phyloP scores from a whole-genome alignment of 2,113 vertebrate species.

The Plestiodon gilberti region DNA sequence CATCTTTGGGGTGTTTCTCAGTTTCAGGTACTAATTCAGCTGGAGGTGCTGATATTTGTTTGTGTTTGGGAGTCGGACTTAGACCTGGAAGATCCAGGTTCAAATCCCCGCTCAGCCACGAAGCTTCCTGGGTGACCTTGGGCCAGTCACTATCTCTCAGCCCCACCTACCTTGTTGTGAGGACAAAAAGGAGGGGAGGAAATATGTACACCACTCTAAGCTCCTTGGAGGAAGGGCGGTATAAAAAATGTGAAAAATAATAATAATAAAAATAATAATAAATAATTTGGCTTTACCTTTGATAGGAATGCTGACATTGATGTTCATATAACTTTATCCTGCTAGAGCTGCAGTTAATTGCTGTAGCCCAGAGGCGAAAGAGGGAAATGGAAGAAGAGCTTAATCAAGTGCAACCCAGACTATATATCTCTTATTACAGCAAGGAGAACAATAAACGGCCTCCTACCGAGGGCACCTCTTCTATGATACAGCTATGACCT shows the following conservation, averaged over 20 bases:
- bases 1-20: background rate
- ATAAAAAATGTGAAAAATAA: too few relatives aligned
- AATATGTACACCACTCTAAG: too few relatives aligned
- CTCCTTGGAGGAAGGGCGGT: too few relatives aligned
- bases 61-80: too few relatives aligned
- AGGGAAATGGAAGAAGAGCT: background rate
- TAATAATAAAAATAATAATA: too few relatives aligned
- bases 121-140: too few relatives aligned
- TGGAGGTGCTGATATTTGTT: background rate
- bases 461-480: background rate
- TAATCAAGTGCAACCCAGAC: background rate
- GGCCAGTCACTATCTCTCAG: too few relatives aligned
- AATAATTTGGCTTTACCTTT: background rate
- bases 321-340: background rate
- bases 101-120: too few relatives aligned
- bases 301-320: background rate
- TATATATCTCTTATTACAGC: background rate
- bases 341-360: conserved; percentile 6
- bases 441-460: background rate
- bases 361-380: background rate
- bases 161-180: too few relatives aligned
- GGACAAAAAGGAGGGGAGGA: too few relatives aligned
- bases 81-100: too few relatives aligned
- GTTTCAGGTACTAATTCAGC: background rate
- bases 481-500: background rate